These are phyloP conservation scores for Willowsia nigromaculata DNA, from an alignment of 2,888 invertebrate species.

Conservation along the genomic window DNA sequence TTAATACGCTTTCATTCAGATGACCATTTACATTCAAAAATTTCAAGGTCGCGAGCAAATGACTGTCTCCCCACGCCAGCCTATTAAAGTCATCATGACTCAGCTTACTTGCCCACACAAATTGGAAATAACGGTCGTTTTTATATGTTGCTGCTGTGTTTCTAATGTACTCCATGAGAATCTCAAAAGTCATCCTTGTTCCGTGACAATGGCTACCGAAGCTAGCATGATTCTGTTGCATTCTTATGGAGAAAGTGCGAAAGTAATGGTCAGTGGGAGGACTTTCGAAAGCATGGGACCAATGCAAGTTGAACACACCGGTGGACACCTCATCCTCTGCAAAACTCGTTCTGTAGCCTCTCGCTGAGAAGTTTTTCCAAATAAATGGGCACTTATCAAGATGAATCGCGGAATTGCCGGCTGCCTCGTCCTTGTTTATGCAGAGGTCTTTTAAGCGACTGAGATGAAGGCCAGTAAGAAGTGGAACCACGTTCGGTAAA, in stretches of 20 bases:
- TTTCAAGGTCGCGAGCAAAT: slow-evolving; percentile 84
- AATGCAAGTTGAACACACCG: slow-evolving; percentile 90
- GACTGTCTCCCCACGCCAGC: slow-evolving; percentile 87
- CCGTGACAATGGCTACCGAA: slow-evolving; percentile 84
- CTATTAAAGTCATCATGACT: slow-evolving; percentile 92
- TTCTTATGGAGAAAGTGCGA: slow-evolving; percentile 86
- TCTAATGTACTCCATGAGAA: slow-evolving; percentile 86
- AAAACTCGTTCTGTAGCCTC: slow-evolving; percentile 88
- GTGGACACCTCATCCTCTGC: slow-evolving; percentile 91
- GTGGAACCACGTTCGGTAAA: slow-evolving; percentile 92
- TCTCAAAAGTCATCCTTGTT: slow-evolving; percentile 85
- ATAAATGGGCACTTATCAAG: slow-evolving; percentile 91
- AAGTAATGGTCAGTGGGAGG: slow-evolving; percentile 93
- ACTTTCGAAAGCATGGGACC: slow-evolving; percentile 86
- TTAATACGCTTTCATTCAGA: slow-evolving; percentile 86
- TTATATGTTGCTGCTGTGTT: slow-evolving; percentile 85
- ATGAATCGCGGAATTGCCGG: slow-evolving; percentile 35
- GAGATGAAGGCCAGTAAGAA: slow-evolving; percentile 87
- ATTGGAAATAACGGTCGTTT: slow-evolving; percentile 86
- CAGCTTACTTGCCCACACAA: slow-evolving; percentile 91
- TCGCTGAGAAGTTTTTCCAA: slow-evolving; percentile 89
- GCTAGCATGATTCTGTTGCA: slow-evolving; percentile 83
- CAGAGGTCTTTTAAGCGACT: slow-evolving; percentile 85
- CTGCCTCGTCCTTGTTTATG: slow-evolving; percentile 82
- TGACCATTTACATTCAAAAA: slow-evolving; percentile 82